Evolutionary conservation across 2,888 invertebrate species (phyloP), one percentile per base, ranked within the genome.

Genomic region (Ditylenchus weischeri): DNA sequence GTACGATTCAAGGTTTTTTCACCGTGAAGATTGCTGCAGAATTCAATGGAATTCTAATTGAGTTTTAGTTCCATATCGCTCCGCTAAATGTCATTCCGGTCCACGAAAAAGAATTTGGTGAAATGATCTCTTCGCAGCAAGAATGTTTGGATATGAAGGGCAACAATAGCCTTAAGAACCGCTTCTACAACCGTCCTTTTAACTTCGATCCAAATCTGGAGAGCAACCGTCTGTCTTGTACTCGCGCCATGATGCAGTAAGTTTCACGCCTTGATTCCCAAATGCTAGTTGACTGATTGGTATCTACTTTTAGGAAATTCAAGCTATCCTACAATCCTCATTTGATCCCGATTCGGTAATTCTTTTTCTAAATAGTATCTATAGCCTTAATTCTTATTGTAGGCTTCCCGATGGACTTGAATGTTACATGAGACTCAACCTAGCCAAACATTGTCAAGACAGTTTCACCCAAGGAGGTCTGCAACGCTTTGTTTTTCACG

Each of bases 401-500:
- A 66, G 62, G 35, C 51, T 67, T 50, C 67, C 67, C 7, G 65
- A 65, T 57, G 67, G 67, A 15, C 59, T 67, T 21, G 67, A 67
- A 11, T 64, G 64, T 35, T 67, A 58, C 43, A 68, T 67, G 51
- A 63, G 67, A 38, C 21, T 67, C 57, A 63, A 67, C 19, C 35
- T 67, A n/a, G 67, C 67, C 10, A n/a, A 68, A 18, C 67, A 67
- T 35, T 67, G 67, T 64, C 59, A 58, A 36, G 59, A 58, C n/a
- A 29, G 19, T 15, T 23, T 10, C 38, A 23, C 19, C 6, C 6
- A 7, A 36, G 38, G 21, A 11, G 38, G 38, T 38, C 11, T 6
- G 38, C 11, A 38, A 8, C 38, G 38, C 38, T 38, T 38, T 38
- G 38, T 11, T 38, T 38, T 38, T 38, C 38, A 38, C 38, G 11